phyloP scores from a whole-genome alignment of 2,888 invertebrate species.

The Coremacera marginata region DNA sequence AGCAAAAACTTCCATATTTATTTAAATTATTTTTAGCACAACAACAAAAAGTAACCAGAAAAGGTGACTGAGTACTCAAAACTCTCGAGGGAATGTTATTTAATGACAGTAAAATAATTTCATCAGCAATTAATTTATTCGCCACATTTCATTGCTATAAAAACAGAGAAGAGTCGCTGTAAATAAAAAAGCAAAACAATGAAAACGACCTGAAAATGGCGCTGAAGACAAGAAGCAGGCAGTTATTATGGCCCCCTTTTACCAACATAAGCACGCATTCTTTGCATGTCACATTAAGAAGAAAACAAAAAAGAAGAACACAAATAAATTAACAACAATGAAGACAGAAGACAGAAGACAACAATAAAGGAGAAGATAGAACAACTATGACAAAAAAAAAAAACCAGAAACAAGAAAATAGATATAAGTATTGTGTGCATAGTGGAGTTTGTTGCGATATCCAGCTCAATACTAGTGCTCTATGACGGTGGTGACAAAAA shows the following conservation, averaged over 20 bases:
- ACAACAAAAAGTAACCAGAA: background rate
- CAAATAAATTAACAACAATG: slow-evolving; percentile 24
- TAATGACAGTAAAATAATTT: slow-evolving; percentile 40
- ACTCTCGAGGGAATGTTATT: slow-evolving; percentile 30
- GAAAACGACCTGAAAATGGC: background rate
- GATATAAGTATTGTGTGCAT: slow-evolving; percentile 18
- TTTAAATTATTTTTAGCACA: slow-evolving; percentile 26
- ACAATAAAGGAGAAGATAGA: slow-evolving; percentile 2
- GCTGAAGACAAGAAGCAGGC: background rate
- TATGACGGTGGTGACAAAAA: background rate
- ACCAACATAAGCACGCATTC: background rate
- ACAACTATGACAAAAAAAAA: slow-evolving; percentile 26
- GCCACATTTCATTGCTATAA: slow-evolving; percentile 34
- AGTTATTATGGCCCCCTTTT: background rate
- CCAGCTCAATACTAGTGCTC: background rate
- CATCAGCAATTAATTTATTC: slow-evolving; percentile 39
- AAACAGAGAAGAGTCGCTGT: background rate
- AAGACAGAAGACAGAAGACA: background rate
- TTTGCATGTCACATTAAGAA: background rate
- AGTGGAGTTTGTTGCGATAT: background rate
- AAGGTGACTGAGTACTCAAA: background rate
- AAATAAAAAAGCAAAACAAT: background rate
- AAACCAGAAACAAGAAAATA: slow-evolving; percentile 19
- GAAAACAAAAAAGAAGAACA: background rate
- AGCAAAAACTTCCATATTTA: background rate